A percentile compares a stretch with the other conserved stretches of the same genome.
Evolutionary conservation across 2,888 invertebrate genomes (phyloP).

Genomic region (Agrilus biguttatus): DNA sequence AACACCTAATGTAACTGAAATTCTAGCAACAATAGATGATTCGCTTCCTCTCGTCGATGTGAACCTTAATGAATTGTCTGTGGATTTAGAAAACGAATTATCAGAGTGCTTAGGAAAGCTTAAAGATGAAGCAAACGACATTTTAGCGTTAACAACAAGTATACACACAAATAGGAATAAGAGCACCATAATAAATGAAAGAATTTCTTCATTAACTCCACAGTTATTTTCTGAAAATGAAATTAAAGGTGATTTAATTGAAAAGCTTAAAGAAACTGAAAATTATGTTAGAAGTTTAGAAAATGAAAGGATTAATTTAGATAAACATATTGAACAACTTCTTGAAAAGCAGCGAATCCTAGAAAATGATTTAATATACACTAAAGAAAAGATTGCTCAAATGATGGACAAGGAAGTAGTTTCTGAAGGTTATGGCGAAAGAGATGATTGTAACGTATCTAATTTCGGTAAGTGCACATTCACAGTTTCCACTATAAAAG

Average conservation of each 20-base stretch:
- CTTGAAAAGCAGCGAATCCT: slow-evolving; percentile 42
- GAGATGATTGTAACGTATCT: slow-evolving; percentile 9
- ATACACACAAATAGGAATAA: slow-evolving; percentile 6
- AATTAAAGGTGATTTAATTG: slow-evolving; percentile 27
- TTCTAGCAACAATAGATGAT: slow-evolving; percentile 46
- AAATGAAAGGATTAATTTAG: slow-evolving; percentile 34
- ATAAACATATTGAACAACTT: slow-evolving; percentile 45
- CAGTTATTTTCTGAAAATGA: slow-evolving; percentile 23
- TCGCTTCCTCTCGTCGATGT: slow-evolving; percentile 39
- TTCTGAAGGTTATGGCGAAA: slow-evolving; percentile 39
- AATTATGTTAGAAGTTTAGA: slow-evolving; percentile 32
- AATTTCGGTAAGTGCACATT: slow-evolving; percentile 14
- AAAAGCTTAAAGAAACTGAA: slow-evolving; percentile 44
- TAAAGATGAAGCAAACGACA: slow-evolving; percentile 52
- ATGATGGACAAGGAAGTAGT: slow-evolving; percentile 35
- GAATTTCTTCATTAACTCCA: slow-evolving; percentile 17
- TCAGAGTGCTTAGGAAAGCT: slow-evolving; percentile 52
- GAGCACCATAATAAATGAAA: slow-evolving; percentile 14
- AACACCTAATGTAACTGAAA: slow-evolving; percentile 50
- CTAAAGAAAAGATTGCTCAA: slow-evolving; percentile 32
- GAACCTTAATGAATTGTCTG: slow-evolving; percentile 30
- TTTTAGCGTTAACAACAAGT: slow-evolving; percentile 42
- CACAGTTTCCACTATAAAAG: too few relatives aligned
- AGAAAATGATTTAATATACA: slow-evolving; percentile 32
- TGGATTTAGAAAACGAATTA: slow-evolving; percentile 49